A percentile compares a stretch with the other conserved stretches of the same genome.
Conservation (phyloP, 2,888 invertebrate species). For the Nomada goodeniana region DNA sequence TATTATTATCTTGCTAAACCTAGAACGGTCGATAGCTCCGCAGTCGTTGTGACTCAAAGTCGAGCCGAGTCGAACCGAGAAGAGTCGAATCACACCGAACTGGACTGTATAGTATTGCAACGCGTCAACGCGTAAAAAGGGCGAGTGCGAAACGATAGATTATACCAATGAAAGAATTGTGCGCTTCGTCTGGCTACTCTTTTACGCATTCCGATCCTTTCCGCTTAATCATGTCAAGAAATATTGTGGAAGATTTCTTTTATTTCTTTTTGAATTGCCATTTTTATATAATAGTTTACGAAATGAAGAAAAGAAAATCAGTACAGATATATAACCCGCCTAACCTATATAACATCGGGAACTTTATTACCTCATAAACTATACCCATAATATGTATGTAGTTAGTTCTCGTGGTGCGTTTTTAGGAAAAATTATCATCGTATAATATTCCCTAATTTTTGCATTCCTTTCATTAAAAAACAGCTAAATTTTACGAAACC, state of each 20-base stretch:
- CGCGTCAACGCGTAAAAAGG: conserved; percentile 65
- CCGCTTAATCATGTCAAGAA: conserved; percentile 7
- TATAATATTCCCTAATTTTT: too few relatives aligned
- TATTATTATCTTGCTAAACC: conserved; percentile 72
- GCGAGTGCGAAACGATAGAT: conserved; percentile 56
- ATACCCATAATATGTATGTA: too few relatives aligned
- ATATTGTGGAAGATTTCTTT: neutral
- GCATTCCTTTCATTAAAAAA: too few relatives aligned
- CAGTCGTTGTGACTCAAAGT: conserved; percentile 70
- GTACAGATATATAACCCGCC: too few relatives aligned
- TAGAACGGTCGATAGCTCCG: conserved; percentile 72
- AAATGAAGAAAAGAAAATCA: neutral
- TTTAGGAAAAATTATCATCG: too few relatives aligned
- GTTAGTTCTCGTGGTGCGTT: too few relatives aligned
- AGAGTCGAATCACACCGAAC: conserved; percentile 64
- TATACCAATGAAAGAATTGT: conserved; percentile 25
- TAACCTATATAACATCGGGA: too few relatives aligned
- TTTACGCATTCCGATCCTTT: neutral
- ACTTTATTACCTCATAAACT: too few relatives aligned
- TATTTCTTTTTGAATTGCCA: neutral
- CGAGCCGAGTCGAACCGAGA: conserved; percentile 68
- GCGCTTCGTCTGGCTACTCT: neutral
- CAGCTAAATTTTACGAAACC: too few relatives aligned
- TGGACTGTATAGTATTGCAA: conserved; percentile 60
- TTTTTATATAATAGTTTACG: neutral